A percentile compares a stretch with the other conserved stretches of the same genome.
These are phyloP conservation scores for Oeneis ivallda DNA, from an alignment of 2,888 invertebrate species.

Conservation along the genomic window DNA sequence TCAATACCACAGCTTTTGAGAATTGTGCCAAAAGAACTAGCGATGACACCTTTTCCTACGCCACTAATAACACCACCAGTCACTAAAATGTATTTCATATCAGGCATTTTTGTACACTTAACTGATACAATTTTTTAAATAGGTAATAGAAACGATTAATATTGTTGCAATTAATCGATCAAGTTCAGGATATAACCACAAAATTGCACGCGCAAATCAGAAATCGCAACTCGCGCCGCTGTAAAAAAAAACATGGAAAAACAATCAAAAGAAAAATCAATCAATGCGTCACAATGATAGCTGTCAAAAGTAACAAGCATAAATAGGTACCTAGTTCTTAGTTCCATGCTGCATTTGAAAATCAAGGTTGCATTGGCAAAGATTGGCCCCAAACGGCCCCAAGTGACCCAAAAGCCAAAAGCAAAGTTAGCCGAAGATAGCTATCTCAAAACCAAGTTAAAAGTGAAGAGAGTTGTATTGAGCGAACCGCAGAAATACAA, in stretches of 20 bases:
- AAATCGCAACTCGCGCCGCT: slow-evolving; percentile 1
- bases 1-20: slow-evolving; percentile 96
- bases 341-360: too few relatives aligned
- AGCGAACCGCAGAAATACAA: too few relatives aligned
- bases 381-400: too few relatives aligned
- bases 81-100: slow-evolving; percentile 98
- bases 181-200: slow-evolving; percentile 17
- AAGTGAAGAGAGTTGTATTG: too few relatives aligned
- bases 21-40: slow-evolving; percentile 97
- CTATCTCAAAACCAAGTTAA: too few relatives aligned
- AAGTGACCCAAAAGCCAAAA: too few relatives aligned
- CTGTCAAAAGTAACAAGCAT: too few relatives aligned
- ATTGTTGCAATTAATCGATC: not conserved
- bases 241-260: not conserved
- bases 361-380: too few relatives aligned
- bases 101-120: slow-evolving; percentile 53
- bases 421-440: too few relatives aligned
- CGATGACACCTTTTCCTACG: slow-evolving; percentile 97
- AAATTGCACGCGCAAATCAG: slow-evolving; percentile 19
- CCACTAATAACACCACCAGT: slow-evolving; percentile 99
- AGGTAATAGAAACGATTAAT: not conserved
- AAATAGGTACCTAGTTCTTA: too few relatives aligned
- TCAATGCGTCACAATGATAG: too few relatives aligned
- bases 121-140: not conserved
- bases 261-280: not conserved